Percentiles rank a stretch among this genome's conserved stretches.
phyloP scores from a whole-genome alignment of 1,140 invertebrate genomes.

The Diorhabda carinulata region DNA sequence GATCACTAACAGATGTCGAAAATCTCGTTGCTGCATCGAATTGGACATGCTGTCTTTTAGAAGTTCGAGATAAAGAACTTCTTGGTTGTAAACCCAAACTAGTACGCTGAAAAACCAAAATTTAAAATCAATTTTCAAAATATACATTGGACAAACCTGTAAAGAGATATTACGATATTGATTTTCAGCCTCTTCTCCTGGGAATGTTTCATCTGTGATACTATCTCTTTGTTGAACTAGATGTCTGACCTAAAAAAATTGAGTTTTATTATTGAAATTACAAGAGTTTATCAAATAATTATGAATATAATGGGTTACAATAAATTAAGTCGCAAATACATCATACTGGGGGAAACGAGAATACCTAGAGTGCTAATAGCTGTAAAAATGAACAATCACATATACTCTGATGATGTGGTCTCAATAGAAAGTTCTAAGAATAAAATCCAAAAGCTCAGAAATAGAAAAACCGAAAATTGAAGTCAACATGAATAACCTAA shows the following conservation, averaged over 20 bases:
- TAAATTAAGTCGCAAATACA: no score
- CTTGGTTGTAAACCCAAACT: conserved; percentile 25
- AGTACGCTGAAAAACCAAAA: conserved; percentile 12
- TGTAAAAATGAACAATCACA: no score
- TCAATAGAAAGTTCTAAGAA: no score
- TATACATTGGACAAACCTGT: not conserved
- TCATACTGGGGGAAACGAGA: no score
- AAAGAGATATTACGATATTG: not conserved
- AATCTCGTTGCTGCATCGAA: conserved; percentile 25
- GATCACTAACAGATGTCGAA: conserved; percentile 11
- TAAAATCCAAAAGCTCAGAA: no score
- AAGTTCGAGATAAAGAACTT: conserved; percentile 26
- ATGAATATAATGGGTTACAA: no score
- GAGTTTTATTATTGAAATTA: not conserved
- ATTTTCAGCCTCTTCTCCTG: not conserved
- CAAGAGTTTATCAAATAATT: not conserved
- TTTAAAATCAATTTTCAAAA: conserved; percentile 17
- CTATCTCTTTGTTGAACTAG: not conserved
- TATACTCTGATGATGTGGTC: no score
- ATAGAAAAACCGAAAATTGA: no score
- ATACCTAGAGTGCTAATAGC: no score
- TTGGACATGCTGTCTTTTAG: conserved; percentile 26
- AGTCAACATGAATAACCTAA: no score
- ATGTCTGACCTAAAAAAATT: conserved; percentile 3
- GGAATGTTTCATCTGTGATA: not conserved